A percentile compares a stretch with the other conserved stretches of the same genome.
These are phyloP conservation scores for Sepioteuthis lessoniana DNA, from an alignment of 2,888 invertebrate species.

Conservation along the genomic window DNA sequence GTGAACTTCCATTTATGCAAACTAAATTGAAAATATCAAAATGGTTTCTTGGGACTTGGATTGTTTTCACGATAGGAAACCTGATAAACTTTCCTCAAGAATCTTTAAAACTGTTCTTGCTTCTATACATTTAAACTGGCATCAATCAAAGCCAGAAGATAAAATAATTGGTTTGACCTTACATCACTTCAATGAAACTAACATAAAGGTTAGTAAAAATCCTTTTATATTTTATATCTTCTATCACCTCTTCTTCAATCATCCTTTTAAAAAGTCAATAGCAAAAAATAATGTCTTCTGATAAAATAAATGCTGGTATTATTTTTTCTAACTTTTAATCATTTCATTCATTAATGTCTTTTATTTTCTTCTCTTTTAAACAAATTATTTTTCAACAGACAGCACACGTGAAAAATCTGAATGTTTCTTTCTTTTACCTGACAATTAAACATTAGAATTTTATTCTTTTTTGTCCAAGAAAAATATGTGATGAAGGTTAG, in stretches of 20 bases:
- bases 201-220: neutral
- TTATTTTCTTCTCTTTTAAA: too few relatives aligned
- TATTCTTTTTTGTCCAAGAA: too few relatives aligned
- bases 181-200: neutral
- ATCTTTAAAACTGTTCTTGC: neutral
- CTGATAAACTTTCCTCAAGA: neutral
- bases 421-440: too few relatives aligned
- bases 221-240: neutral
- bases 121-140: neutral
- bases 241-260: neutral
- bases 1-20: neutral
- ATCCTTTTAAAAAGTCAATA: neutral
- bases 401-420: too few relatives aligned
- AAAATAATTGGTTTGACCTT: neutral
- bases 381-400: too few relatives aligned
- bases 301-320: neutral
- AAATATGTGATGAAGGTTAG: too few relatives aligned
- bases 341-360: too few relatives aligned
- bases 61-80: neutral
- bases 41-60: neutral
- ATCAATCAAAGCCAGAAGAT: neutral
- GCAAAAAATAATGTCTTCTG: neutral
- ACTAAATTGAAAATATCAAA: neutral
- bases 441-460: too few relatives aligned
- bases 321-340: neutral